Base-by-base conservation (phyloP, 2,113 vertebrate genomes). In the Synodontis membranacea region DNA sequence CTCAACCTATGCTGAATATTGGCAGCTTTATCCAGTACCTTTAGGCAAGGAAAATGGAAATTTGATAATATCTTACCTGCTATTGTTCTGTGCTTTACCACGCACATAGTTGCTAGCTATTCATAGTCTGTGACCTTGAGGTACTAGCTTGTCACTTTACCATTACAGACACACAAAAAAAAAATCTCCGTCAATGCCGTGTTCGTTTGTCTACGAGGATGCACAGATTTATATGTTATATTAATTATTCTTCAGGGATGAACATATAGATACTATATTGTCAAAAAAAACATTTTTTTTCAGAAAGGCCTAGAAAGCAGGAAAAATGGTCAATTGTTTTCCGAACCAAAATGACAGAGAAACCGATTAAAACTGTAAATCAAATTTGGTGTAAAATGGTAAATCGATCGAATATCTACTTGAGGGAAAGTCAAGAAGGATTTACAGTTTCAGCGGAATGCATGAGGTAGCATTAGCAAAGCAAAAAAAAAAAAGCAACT, bases 81-180 rank as follows among this genome's bases (percentile, higher is more conserved):
- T 58, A 10, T 82, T 39, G 7, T 12, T 50, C 54, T 23, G 60
- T 39, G 60, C 64, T 46, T 74, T 48, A 28, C 1, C 0, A 82
- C 19, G 31, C 50, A 74, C 21, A 48, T 21, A 6, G 48, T 52
- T 79, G 17, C 75, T 37, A 44, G 48, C 46, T 80, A 62, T 66
- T 82, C 54, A 28, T n/a, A 42, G 42, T 17, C 68, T 52, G 68
- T 37, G 54, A 86, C 86, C 80, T 83, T 82, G 80, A 74, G 79
- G 31, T 86, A 82, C 62, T 25, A 74, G 21, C 34, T n/a, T 54
- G 68, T 44, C 39, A 60, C 66, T 75, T 82, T 62, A 82, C 64
- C 85, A 81, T 34, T 44, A n/a, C 52, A 74, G 78, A 37, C 44
- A 39, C 54, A 82, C 39, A 50, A 58, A 31, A 37, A 82, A 72